Conservation (phyloP, 1,140 invertebrate genomes). For the Eciton burchellii region DNA sequence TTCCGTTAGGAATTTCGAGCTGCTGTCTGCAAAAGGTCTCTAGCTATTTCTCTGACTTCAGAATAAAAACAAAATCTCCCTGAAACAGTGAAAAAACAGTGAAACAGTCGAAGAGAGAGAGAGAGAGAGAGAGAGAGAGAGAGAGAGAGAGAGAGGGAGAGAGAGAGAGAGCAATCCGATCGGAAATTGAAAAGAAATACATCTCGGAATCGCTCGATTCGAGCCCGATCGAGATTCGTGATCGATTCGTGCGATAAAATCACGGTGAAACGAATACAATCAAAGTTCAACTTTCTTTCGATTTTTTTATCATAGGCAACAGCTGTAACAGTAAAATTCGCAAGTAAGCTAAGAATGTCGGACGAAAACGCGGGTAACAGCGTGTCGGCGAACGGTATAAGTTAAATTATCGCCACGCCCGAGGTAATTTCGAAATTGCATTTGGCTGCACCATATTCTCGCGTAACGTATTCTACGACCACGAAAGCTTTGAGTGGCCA, state of each 20-base stretch:
- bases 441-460: conserved; percentile 48
- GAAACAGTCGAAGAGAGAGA: background rate
- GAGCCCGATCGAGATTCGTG: no score
- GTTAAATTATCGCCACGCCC: conserved; percentile 43
- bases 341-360: conserved; percentile 29
- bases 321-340: conserved; percentile 35
- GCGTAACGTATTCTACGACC: conserved; percentile 32
- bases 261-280: background rate
- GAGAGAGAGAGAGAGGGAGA: no score
- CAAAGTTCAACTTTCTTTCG: background rate
- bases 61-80: no score
- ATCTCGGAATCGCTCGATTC: no score
- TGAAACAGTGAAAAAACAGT: background rate
- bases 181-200: no score
- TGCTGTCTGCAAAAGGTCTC: no score
- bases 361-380: conserved; percentile 31
- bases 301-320: conserved; percentile 29
- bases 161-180: no score
- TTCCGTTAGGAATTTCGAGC: background rate
- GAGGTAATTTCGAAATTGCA: conserved; percentile 55
- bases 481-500: conserved; percentile 36
- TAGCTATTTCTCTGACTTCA: no score
- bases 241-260: background rate
- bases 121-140: no score
- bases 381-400: conserved; percentile 15